Base-by-base conservation (phyloP, 2,888 invertebrate genomes). In the Escarpia spicata region DNA sequence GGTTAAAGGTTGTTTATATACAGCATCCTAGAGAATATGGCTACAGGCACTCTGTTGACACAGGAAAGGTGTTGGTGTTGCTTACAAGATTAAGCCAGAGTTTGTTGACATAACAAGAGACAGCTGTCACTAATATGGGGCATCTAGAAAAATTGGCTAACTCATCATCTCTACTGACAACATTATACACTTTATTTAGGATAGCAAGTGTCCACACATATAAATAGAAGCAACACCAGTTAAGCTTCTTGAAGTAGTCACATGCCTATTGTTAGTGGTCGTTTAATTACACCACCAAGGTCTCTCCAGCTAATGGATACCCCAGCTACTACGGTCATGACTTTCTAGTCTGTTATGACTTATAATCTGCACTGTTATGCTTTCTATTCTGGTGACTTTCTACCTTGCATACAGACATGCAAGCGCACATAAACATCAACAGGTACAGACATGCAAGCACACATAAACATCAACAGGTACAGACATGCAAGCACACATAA, bases 21-120 rank as follows among this genome's bases (percentile, higher is more conserved):
- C 52, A 52, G 15, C 52, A 52, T 75, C 26, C 75, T 75, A 75
- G 26, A 75, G 26, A 75, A 75, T 75, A 75, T 75, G n/a, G 75
- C 75, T 26, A 26, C 75, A 75, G 75, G 75, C 19, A 75, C 19
- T 75, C 75, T 75, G 75, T 75, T 75, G 75, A 75, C 75, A 0
- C 19, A 75, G 75, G 19, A n/a, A 19, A 8, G 75, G n/a, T 75
- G 75, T 26, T 75, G 75, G 75, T 26, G 26, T 75, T 75, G 75
- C 75, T 75, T 75, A 75, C n/a, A 75, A 75, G 75, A 75, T 75
- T 75, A 75, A 75, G 75, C 75, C 75, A 26, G 75, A 75, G 75
- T 75, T 75, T 75, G 19, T 75, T 75, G 75, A 75, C 75, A 75
- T 75, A 75, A 75, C n/a, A n/a, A 75, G n/a, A 75, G 19, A 19